Base-by-base conservation (phyloP, 2,113 vertebrate species). In the Cariama cristata region DNA sequence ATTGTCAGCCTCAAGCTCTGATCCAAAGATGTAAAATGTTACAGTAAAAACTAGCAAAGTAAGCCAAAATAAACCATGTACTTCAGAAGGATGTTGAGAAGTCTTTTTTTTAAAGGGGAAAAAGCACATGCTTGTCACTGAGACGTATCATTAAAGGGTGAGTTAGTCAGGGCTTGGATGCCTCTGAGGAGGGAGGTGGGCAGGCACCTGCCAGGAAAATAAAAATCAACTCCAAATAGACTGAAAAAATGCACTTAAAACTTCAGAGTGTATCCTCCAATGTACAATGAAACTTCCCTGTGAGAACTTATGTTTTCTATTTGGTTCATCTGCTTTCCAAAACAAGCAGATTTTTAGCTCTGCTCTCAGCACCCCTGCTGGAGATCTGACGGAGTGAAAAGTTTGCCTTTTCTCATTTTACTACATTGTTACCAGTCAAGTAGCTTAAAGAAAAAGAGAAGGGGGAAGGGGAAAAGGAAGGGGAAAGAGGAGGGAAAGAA, bases 191-290 rank as follows among this genome's bases (percentile, higher is more conserved):
- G 95, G 93, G 90, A 96, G 95, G 86, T 94, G 84, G 96, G 96
- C 94, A 97, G 95, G 73, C 90, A 98, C 92, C 84, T 96, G 94
- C 96, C 97, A 98, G 95, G 94, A 96, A 98, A 98, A 97, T 97
- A 95, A 96, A 97, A 97, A 89, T 93, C 89, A 90, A 74, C 77
- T 97, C 95, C 97, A 96, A 96, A 95, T 56, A 93, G 88, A 96
- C 93, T 94, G 90, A 97, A 97, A 97, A 88, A 96, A 96, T 96
- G 91, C 79, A 96, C 32, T 47, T 94, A 95, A 94, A 94, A 95
- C 83, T 93, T 94, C 45, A 88, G 85, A 87, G 42, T 49, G 68
- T 89, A 96, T 97, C 86, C 94, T 96, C 96, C 96, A 94, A 88
- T 45, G 90, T 62, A 79, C 91, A 93, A 44, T 72, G 52, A 73